phyloP scores from a whole-genome alignment of 2,113 vertebrate genomes.

The Jaculus jaculus region DNA sequence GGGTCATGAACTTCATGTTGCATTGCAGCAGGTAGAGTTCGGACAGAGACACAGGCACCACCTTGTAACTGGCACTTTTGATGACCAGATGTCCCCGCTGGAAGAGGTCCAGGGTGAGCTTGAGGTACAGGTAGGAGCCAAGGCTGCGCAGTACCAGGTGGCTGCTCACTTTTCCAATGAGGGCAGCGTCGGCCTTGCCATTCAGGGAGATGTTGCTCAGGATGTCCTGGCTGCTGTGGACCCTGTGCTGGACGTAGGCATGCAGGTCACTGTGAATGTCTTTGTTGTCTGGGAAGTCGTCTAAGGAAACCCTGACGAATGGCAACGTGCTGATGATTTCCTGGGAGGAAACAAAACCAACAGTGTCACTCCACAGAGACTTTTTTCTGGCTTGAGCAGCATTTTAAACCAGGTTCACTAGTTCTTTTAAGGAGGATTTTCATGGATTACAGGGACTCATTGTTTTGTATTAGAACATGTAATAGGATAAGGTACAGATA shows the following conservation, averaged over 20 bases:
- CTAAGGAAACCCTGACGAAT: conserved; percentile 92
- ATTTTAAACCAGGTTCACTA: conserved; percentile 59
- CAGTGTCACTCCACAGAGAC: not conserved
- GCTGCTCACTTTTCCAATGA: conserved; percentile 93
- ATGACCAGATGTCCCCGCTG: conserved; percentile 96
- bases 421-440: conserved; percentile 77
- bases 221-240: conserved; percentile 93
- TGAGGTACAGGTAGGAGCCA: conserved; percentile 97
- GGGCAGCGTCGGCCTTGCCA: conserved; percentile 92
- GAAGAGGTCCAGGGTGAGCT: conserved; percentile 97
- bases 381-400: conserved; percentile 23
- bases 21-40: conserved; percentile 99
- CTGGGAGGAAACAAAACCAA: conserved; percentile 77
- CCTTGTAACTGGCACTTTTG: conserved; percentile 98
- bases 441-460: conserved; percentile 72
- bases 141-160: conserved; percentile 96
- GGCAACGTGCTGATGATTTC: conserved; percentile 91
- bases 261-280: conserved; percentile 95
- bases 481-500: conserved; percentile 79
- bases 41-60: conserved; percentile 95
- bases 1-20: conserved; percentile 98
- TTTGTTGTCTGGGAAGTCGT: conserved; percentile 91
- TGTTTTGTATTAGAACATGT: conserved; percentile 74
- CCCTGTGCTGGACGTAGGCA: conserved; percentile 94
- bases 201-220: conserved; percentile 96